Percentiles rank a stretch among this genome's conserved stretches.
These are phyloP conservation scores for Phenganax marumi DNA, from an alignment of 92 coral and sea anemone species.

Conservation along the genomic window DNA sequence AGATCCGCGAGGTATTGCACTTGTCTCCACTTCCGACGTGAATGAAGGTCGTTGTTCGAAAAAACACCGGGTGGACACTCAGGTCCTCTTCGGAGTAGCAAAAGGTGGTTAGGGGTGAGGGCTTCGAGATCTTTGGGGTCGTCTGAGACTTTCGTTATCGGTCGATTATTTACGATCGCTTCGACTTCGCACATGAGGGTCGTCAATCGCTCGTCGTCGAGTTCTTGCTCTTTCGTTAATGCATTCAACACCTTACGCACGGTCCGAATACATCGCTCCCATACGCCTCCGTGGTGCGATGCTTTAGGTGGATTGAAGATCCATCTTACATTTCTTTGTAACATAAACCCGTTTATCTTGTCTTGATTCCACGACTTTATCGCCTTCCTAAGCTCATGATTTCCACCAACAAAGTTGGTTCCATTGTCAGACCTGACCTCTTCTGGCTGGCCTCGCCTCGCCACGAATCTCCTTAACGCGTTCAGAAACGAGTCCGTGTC, in stretches of 20 bases:
- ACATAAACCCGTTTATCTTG: background rate
- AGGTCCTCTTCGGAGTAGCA: background rate
- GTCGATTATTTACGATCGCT: too few relatives aligned
- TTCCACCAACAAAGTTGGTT: conserved; percentile 35
- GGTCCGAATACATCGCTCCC: conserved; percentile 23
- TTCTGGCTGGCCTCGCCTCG: too few relatives aligned
- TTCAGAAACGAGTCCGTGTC: conserved; percentile 36
- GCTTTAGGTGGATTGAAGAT: conserved; percentile 10
- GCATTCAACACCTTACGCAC: too few relatives aligned
- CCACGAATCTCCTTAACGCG: conserved; percentile 33
- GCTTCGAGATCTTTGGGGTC: background rate
- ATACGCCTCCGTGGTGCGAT: conserved; percentile 9
- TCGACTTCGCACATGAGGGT: too few relatives aligned
- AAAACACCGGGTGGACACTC: background rate
- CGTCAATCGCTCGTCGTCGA: too few relatives aligned
- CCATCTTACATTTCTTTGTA: conserved; percentile 1
- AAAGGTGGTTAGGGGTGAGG: background rate
- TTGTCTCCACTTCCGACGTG: conserved; percentile 6
- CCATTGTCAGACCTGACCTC: conserved; percentile 45
- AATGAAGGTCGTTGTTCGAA: background rate
- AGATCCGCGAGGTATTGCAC: conserved; percentile 8
- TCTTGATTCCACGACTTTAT: conserved; percentile 34
- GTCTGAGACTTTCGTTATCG: conserved; percentile 5
- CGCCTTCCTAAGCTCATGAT: conserved; percentile 49
- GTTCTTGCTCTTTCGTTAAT: too few relatives aligned